Percentiles rank a stretch among this genome's conserved stretches.
These are phyloP conservation scores for Grammomys surdaster DNA, from an alignment of 2,113 vertebrate genomes.

Conservation along the genomic window DNA sequence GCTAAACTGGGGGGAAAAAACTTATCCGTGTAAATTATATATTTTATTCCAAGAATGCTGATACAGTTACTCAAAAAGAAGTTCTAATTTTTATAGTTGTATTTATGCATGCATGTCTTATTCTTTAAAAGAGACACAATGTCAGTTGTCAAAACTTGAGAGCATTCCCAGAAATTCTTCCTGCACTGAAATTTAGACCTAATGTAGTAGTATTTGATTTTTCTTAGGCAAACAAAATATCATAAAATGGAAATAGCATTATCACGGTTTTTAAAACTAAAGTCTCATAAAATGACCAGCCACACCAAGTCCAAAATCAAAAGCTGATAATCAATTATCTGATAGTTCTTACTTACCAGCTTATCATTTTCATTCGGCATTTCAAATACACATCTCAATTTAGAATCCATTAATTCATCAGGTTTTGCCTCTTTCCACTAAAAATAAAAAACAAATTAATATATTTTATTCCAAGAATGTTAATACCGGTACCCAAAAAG, in stretches of 20 bases:
- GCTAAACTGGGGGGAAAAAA: neutral
- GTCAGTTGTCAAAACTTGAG: neutral
- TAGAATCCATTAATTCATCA: constrained; percentile 99
- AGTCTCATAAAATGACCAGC: neutral
- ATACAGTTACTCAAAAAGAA: neutral
- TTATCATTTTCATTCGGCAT: constrained; percentile 98
- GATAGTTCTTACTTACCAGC: constrained; percentile 90
- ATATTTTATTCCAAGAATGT: neutral
- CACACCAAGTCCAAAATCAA: neutral
- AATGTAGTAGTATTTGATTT: constrained; percentile 1
- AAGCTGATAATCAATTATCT: constrained; percentile 18
- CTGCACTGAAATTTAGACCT: neutral
- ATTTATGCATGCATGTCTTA: neutral
- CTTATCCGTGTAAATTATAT: constrained; percentile 4
- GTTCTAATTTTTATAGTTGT: neutral
- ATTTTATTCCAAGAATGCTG: neutral
- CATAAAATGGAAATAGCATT: neutral
- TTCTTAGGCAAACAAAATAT: constrained; percentile 42
- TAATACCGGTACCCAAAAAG: neutral
- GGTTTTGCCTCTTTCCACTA: constrained; percentile 99
- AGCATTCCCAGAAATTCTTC: constrained; percentile 1
- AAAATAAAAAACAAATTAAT: constrained; percentile 73
- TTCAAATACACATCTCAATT: constrained; percentile 99
- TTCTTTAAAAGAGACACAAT: neutral
- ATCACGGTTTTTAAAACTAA: neutral